These are phyloP conservation scores for Saccopteryx bilineata DNA, from an alignment of 2,113 vertebrate species.

Conservation along the genomic window DNA sequence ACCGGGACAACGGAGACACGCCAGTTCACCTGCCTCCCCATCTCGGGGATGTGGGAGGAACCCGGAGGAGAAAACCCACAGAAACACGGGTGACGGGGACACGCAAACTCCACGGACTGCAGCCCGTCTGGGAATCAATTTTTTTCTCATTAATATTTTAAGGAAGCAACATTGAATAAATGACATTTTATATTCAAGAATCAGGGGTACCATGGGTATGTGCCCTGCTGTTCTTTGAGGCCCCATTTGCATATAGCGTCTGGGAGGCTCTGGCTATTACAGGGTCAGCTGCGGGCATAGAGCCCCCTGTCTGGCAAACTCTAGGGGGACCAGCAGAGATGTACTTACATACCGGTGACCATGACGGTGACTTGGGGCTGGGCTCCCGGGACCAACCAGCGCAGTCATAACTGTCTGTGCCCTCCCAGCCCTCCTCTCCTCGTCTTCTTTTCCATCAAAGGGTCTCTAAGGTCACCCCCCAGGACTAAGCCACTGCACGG, in stretches of 20 bases:
- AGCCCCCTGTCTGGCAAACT: too few species aligned
- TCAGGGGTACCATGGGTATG: fast-evolving
- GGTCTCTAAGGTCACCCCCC: neutral
- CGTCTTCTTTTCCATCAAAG: neutral
- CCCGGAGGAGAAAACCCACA: neutral
- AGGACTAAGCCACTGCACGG: neutral
- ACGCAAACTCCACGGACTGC: neutral
- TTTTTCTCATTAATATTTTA: neutral
- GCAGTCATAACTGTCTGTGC: neutral
- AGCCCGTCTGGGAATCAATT: neutral
- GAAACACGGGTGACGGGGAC: neutral
- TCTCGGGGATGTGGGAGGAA: neutral
- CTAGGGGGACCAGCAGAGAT: too few species aligned
- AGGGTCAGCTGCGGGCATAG: fast-evolving
- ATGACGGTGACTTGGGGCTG: neutral
- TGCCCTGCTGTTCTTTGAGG: neutral
- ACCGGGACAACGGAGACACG: neutral
- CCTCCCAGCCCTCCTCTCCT: neutral
- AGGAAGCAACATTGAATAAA: neutral
- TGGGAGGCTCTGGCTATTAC: neutral
- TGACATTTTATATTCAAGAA: neutral
- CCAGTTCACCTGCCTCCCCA: neutral
- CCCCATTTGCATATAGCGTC: fast-evolving
- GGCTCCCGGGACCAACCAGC: too few species aligned
- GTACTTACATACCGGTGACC: neutral